Evolutionary conservation across 2,113 vertebrate genomes (phyloP), one percentile per base, ranked within the genome.

Genomic region (Muntiacus reevesi): DNA sequence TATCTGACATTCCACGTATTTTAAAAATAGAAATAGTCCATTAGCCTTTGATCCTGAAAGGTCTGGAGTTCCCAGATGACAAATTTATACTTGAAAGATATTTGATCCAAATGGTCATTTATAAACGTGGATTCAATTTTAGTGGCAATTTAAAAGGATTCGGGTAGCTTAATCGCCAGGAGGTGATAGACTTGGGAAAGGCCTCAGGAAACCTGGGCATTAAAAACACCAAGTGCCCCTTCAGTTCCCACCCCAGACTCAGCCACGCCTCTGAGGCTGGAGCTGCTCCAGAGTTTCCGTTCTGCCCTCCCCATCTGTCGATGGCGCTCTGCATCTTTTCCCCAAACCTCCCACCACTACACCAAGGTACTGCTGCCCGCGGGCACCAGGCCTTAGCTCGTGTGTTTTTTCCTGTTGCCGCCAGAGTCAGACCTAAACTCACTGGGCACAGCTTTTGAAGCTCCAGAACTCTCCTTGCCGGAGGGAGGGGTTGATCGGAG

Each of bases 51-150:
- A 36, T 85, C 84, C 64, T 57, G 23, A 84, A 64, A 91, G 89
- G 50, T 94, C 74, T 95, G 89, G 83, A 96, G 74, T 94, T 96
- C 74, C 40, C 54, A 50, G 91, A 94, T 89, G 93, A 97, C 97
- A 64, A 57, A 97, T 98, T 67, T 90, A 57, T 94, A 36, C 54
- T 87, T 12, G 87, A 97, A 96, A 95, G 96, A 97, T 76, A 82
- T 50, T 96, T 89, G 93, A 95, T 86, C 87, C 95, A 95, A 78
- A 86, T 28, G 87, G 79, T 94, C 94, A 94, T 93, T 98, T 97
- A 84, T 95, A 97, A 95, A 50, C 14, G 54, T 43, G 7, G 79
- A 90, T 97, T 89, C 93, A 62, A 23, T 94, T 92, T 97, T 94
- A 92, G 86, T 83, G 96, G 57, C 84, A 57, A 40, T 97, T 97